Base-by-base conservation (phyloP, 2,888 invertebrate species). In the Volucella zonaria region DNA sequence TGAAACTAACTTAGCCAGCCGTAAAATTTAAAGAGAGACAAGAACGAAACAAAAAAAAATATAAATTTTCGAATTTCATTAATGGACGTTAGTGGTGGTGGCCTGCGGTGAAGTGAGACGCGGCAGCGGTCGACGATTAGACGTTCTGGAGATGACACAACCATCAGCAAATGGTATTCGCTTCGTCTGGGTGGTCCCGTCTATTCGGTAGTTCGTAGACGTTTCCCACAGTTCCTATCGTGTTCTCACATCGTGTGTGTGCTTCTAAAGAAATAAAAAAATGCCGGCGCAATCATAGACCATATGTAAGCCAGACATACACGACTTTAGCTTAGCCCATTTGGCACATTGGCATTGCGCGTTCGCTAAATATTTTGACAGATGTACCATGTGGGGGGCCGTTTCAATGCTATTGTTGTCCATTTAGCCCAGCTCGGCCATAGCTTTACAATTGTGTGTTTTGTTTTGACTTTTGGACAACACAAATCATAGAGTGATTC, bases 291-390 rank as follows among this genome's bases (percentile, higher is more conserved):
- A 59, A 49, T 67, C 54, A 73, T 56, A 61, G 51, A 76, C 75
- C 83, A 85, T 81, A 59, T 76, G 83, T 73, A 76, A 38, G 61
- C 51, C 83, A 85, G 70, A 76, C 76, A 38, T 56, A 62, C 43
- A 70, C 31, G 31, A 54, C 71, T 51, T 47, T 58, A 76, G 51
- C 49, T 47, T 58, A 76, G 51, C 49, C 51, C 61, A 73, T 73
- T 75, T 74, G 15, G 12, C 47, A 49, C 47, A 18, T 49, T 52
- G 81, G 76, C 67, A 75, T 75, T 64, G 47, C 23, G 51, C 54
- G 75, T 71, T 78, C 54, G 83, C 83, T 85, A 85, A 85, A 85
- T 81, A 73, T 81, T 76, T 85, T 76, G 83, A 76, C 81, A 76
- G 61, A 70, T 67, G 71, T 68, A 54, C 67, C 71, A 67, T 56